These are phyloP conservation scores for Xestoiulus laeticollis DNA, from an alignment of 2,888 invertebrate species.

Conservation along the genomic window DNA sequence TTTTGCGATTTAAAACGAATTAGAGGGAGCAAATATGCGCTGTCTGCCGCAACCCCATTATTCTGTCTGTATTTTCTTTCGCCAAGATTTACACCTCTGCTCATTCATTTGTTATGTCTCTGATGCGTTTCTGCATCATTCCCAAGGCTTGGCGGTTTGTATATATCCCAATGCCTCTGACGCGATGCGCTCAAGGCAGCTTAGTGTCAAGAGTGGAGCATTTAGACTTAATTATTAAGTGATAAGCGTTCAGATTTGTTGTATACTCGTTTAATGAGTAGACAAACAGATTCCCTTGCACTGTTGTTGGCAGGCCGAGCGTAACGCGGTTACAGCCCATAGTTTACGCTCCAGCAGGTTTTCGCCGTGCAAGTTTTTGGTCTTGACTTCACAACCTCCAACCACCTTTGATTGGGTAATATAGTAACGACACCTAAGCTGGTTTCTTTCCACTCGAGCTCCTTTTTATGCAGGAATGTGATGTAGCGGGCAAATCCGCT, in stretches of 20 bases:
- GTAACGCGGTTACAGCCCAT: not conserved
- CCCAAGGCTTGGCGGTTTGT: not conserved
- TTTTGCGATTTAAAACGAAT: not conserved
- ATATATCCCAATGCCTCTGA: not conserved
- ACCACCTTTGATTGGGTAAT: not conserved
- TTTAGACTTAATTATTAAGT: conserved; percentile 30
- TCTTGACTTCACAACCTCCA: not conserved
- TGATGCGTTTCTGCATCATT: not conserved
- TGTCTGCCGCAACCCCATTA: conserved; percentile 17
- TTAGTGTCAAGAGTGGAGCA: not conserved
- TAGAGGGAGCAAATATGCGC: not conserved
- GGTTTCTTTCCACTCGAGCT: conserved; percentile 34
- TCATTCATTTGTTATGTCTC: not conserved
- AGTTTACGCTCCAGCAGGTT: not conserved
- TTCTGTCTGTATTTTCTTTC: conserved; percentile 16
- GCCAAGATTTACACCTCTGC: conserved; percentile 32
- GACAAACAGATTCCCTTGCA: conserved; percentile 27
- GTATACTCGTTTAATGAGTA: conserved; percentile 37
- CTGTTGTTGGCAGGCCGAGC: conserved; percentile 1
- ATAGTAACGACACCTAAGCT: conserved; percentile 27
- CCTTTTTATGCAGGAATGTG: conserved; percentile 28
- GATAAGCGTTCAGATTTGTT: conserved; percentile 28
- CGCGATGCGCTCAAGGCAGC: not conserved
- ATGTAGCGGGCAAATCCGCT: not conserved
- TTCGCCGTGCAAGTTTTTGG: not conserved